Base-by-base conservation (phyloP, 1,140 invertebrate species). In the Goniozus legneri region DNA sequence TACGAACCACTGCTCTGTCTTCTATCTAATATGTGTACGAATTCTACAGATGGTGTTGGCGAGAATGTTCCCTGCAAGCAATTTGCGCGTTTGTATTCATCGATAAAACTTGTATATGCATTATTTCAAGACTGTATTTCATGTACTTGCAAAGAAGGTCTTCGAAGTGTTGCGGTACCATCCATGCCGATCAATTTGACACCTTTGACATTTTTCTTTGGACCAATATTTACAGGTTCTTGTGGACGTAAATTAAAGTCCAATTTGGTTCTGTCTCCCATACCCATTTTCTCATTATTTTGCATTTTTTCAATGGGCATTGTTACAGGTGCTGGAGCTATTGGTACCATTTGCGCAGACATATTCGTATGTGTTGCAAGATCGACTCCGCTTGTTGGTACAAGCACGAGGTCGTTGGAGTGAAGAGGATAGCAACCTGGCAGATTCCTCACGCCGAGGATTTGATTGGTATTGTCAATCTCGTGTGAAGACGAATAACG, bases 121-220 rank as follows among this genome's bases (percentile, higher is more conserved):
- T 18, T 2, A 8, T 37, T 45, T 10, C 24, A 31, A 34, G 13
- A 33, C 16, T 34, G 20, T 35, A 6, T 19, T 27, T 27, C 4
- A 27, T 10, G 24, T 58, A 74, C 73, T 52, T 76, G 73, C 14
- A 73, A 50, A 15, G 72, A 75, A 7, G 73, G 70, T 52, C 73
- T 58, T 10, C 72, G 58, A 3, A 76, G 37, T 6, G 24, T 27
- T 4, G 24, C 4, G 0, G 67, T 69, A 1, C 67, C 65, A 19
- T 76, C 73, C 73, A 75, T 76, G 3, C 73, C 72, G 37, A 76
- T 66, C 4, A 76, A 48, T 38, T 75, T 76, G 0, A 76, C 73
- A 0, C 73, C 71, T 40, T 75, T 74, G 0, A 75, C 67, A 27
- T 71, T 71, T 21, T 76, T 76, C 36, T 72, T 74, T 14, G 27